A percentile compares a stretch with the other conserved stretches of the same genome.
phyloP scores from a whole-genome alignment of 2,888 invertebrate genomes.

The Sinodicranocentrus sp. region DNA sequence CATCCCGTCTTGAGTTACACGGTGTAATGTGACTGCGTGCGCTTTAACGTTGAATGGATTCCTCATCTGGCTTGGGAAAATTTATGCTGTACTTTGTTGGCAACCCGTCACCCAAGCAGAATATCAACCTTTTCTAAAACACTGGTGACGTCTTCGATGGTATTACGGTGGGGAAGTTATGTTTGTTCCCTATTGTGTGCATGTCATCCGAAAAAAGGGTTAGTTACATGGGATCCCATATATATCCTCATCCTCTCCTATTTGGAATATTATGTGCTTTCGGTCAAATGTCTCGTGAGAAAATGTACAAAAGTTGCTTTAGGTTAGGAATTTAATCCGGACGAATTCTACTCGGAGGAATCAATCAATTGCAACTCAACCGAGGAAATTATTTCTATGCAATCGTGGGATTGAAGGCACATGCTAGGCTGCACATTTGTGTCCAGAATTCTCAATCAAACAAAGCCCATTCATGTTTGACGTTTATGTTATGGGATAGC shows the following conservation, averaged over 20 bases:
- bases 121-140: constrained; percentile 45
- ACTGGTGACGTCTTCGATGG: constrained; percentile 57
- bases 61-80: constrained; percentile 47
- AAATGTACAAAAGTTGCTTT: background rate
- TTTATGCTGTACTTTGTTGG: constrained; percentile 60
- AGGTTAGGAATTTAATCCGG: constrained; percentile 11
- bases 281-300: constrained; percentile 36
- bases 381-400: background rate
- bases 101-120: constrained; percentile 34
- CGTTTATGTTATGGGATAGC: too few species aligned
- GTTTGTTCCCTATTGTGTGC: constrained; percentile 21
- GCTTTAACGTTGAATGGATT: constrained; percentile 50
- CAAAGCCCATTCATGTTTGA: too few species aligned
- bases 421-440: too few species aligned
- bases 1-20: background rate
- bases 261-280: constrained; percentile 7
- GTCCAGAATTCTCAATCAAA: too few species aligned
- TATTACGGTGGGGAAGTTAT: constrained; percentile 33
- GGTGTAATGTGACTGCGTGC: constrained; percentile 22
- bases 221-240: background rate
- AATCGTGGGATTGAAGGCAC: background rate
- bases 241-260: background rate
- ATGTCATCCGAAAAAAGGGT: constrained; percentile 35
- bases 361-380: background rate
- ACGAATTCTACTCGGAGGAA: background rate